Evolutionary conservation across 2,113 vertebrate genomes (phyloP).

Genomic region (Lycaon pictus): DNA sequence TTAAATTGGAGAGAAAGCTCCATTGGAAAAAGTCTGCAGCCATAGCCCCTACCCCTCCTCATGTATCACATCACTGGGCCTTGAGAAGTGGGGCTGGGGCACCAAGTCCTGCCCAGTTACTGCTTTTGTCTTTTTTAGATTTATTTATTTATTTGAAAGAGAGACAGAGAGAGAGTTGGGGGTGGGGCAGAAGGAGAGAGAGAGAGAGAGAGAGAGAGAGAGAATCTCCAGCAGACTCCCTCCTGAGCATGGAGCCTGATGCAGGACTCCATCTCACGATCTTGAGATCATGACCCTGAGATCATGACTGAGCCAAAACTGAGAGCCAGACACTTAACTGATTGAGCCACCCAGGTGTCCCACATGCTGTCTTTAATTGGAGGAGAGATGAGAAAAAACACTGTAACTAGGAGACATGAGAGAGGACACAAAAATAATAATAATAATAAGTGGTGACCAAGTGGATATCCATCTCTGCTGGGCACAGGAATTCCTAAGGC

Average conservation of each 20-base stretch:
- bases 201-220: not conserved
- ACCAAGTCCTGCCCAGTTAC: not conserved
- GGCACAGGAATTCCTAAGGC: not conserved
- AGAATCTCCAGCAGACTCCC: not conserved
- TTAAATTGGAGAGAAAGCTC: not conserved
- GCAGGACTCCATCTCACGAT: not conserved
- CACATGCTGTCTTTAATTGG: not conserved
- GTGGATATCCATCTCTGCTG: not conserved
- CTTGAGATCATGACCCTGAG: not conserved
- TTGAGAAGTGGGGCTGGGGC: not conserved
- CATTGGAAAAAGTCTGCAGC: not conserved
- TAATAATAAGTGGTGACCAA: not conserved
- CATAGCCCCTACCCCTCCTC: too few relatives aligned
- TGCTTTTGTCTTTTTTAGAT: not conserved
- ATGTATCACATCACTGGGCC: not conserved
- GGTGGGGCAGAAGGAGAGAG: not conserved
- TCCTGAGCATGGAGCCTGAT: not conserved
- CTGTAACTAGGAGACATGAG: rapidly evolving
- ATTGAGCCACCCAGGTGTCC: not conserved
- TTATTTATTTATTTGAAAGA: not conserved
- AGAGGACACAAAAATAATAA: not conserved
- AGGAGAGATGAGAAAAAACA: not conserved
- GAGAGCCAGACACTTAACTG: not conserved
- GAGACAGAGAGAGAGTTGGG: not conserved
- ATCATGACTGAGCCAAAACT: not conserved